A percentile compares a stretch with the other conserved stretches of the same genome.
Evolutionary conservation across 1,140 invertebrate genomes (phyloP).

Genomic region (Bombus balteatus): DNA sequence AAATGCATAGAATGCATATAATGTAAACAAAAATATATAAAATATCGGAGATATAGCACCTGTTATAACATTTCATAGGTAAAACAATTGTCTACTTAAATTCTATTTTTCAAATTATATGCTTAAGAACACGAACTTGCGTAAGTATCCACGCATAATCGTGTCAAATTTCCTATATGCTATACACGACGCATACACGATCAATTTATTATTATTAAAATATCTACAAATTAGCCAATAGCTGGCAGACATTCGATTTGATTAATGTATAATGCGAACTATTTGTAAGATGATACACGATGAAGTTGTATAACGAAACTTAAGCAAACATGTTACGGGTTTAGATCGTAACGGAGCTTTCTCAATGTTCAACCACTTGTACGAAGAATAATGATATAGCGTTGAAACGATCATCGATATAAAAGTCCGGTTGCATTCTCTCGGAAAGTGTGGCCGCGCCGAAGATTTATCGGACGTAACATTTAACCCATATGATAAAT

Average conservation of each 20-base stretch:
- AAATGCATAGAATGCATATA: too few species aligned
- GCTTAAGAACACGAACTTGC: too few species aligned
- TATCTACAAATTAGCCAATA: not conserved
- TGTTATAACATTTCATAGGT: too few species aligned
- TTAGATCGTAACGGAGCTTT: conserved; percentile 57
- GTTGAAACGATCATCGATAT: conserved; percentile 59
- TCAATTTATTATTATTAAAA: not conserved
- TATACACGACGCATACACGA: not conserved
- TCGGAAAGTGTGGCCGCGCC: conserved; percentile 46
- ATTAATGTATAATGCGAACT: not conserved
- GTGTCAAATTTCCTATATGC: too few species aligned
- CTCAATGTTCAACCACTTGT: conserved; percentile 42
- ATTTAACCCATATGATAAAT: conserved; percentile 63
- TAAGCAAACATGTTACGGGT: not conserved
- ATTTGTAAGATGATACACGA: not conserved
- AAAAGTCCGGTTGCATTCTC: conserved; percentile 54
- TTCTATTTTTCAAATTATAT: too few species aligned
- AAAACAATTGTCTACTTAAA: too few species aligned
- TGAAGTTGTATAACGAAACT: not conserved
- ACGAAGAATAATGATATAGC: conserved; percentile 56
- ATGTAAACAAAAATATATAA: too few species aligned
- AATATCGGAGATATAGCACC: too few species aligned
- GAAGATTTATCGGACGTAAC: conserved; percentile 60
- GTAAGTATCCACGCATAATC: too few species aligned
- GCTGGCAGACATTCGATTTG: not conserved